Conservation (phyloP, 92 coral and sea anemone species). For the Epizoanthus fatuus region DNA sequence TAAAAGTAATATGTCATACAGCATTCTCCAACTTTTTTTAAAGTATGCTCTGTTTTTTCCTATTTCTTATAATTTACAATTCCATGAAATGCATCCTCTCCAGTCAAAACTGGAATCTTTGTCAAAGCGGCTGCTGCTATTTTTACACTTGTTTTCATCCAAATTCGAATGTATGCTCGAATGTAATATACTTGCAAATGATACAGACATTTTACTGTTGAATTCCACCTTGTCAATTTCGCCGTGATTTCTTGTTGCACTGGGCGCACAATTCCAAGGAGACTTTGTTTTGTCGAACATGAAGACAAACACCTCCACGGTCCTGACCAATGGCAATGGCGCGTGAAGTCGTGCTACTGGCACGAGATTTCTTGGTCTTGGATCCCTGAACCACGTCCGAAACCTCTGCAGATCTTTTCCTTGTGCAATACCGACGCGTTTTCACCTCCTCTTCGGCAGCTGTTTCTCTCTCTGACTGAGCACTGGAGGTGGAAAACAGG, state of each 20-base stretch:
- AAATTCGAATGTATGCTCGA: background rate
- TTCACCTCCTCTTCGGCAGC: background rate
- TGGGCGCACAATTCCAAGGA: conserved; percentile 90
- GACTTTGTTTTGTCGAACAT: conserved; percentile 88
- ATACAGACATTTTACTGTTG: conserved; percentile 89
- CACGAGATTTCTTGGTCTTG: background rate
- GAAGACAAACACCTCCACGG: conserved; percentile 95
- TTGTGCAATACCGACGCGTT: conserved; percentile 27
- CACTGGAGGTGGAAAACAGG: conserved; percentile 54
- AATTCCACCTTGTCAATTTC: conserved; percentile 38
- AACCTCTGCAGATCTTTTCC: conserved; percentile 17
- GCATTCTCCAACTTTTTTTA: background rate
- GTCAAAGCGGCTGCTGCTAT: background rate
- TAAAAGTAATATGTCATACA: conserved; percentile 35
- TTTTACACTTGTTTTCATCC: conserved; percentile 9
- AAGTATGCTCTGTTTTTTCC: background rate
- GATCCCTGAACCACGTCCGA: background rate
- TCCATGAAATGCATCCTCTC: conserved; percentile 5
- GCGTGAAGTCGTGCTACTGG: background rate
- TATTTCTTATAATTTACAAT: background rate
- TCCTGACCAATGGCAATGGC: background rate
- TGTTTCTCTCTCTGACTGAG: conserved; percentile 33
- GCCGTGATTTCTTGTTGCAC: conserved; percentile 84
- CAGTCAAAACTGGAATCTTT: background rate
- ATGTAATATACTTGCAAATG: conserved; percentile 43